Conservation (phyloP, 2,797 vertebrate species). For the Scyliorhinus canicula region DNA sequence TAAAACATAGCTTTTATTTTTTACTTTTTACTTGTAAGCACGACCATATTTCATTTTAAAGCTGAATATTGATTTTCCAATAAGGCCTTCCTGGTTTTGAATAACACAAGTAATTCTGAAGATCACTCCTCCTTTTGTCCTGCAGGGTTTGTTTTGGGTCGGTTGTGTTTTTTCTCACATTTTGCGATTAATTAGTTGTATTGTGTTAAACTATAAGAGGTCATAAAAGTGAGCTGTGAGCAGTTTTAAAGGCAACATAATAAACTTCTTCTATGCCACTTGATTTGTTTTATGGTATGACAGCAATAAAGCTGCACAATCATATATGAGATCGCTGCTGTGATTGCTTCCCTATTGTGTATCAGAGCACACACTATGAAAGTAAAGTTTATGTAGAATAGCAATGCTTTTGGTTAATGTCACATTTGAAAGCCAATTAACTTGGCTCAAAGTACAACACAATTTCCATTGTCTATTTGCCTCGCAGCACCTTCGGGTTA, state of each 20-base stretch:
- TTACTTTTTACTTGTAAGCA: constrained; percentile 46
- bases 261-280: constrained; percentile 1
- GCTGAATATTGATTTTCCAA: constrained; percentile 64
- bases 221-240: constrained; percentile 29
- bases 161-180: background rate
- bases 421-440: constrained; percentile 66
- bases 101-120: constrained; percentile 60
- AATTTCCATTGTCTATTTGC: constrained; percentile 68
- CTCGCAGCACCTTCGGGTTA: constrained; percentile 63
- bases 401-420: constrained; percentile 65
- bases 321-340: constrained; percentile 2
- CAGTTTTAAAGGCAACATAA: background rate
- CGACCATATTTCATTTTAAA: constrained; percentile 59
- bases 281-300: constrained; percentile 12
- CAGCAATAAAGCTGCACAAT: background rate
- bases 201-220: constrained; percentile 25
- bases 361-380: constrained; percentile 44
- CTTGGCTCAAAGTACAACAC: constrained; percentile 60
- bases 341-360: constrained; percentile 35
- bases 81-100: constrained; percentile 61
- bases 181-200: constrained; percentile 17
- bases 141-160: background rate
- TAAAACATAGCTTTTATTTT: constrained; percentile 44
- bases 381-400: constrained; percentile 60
- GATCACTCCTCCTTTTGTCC: constrained; percentile 54